A percentile compares a stretch with the other conserved stretches of the same genome.
phyloP scores from a whole-genome alignment of 2,888 invertebrate species.

The Hesperia comma region DNA sequence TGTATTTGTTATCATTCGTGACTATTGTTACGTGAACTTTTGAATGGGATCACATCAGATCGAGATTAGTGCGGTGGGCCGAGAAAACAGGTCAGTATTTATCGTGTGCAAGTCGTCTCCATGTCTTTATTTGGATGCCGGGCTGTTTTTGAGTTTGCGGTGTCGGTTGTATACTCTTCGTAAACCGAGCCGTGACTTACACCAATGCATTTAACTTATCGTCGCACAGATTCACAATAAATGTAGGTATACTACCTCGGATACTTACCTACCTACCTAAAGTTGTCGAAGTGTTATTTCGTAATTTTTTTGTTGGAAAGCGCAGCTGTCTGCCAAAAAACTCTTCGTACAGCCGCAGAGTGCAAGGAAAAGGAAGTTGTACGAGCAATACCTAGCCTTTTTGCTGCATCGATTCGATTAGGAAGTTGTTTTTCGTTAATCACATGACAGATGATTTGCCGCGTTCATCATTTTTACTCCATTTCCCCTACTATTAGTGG shows the following conservation, averaged over 20 bases:
- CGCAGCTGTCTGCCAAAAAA: conserved; percentile 19
- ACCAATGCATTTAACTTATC: neutral
- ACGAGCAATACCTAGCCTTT: conserved; percentile 18
- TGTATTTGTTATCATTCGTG: conserved; percentile 60
- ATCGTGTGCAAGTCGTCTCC: conserved; percentile 58
- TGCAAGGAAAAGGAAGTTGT: conserved; percentile 9
- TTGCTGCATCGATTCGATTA: conserved; percentile 19
- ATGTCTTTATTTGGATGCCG: conserved; percentile 77
- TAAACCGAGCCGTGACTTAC: conserved; percentile 15
- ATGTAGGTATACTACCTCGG: conserved; percentile 13
- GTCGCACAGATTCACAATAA: neutral
- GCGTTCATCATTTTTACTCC: conserved; percentile 5
- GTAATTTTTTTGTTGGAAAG: conserved; percentile 17
- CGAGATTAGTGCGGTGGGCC: conserved; percentile 51
- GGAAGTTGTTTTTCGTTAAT: conserved; percentile 29
- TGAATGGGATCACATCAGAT: conserved; percentile 61
- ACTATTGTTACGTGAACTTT: conserved; percentile 61
- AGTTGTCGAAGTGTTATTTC: conserved; percentile 17
- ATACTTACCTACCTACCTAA: too few species aligned
- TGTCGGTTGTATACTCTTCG: conserved; percentile 56
- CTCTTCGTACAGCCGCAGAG: conserved; percentile 1
- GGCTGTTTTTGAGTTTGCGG: conserved; percentile 57
- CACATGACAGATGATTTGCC: conserved; percentile 21
- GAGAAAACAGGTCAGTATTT: conserved; percentile 67
- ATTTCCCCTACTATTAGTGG: neutral